Base-by-base conservation (phyloP, 2,888 invertebrate genomes). In the Andrena bucephala region DNA sequence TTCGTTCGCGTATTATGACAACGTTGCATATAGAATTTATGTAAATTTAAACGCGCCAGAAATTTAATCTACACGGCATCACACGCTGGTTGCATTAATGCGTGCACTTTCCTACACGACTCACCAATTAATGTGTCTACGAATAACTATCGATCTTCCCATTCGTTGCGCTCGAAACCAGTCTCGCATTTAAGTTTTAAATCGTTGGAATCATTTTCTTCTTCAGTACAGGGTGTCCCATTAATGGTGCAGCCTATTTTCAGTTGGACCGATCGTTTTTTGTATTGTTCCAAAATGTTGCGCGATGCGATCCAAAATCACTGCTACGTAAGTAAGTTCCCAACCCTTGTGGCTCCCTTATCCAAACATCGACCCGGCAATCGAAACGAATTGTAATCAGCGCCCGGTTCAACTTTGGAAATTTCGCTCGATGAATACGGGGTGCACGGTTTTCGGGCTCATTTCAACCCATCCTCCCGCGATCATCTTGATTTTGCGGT, bases 1-100 rank as follows among this genome's bases (percentile, higher is more conserved):
- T 75, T 76, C 48, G 79, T 84, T 79, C 68, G 73, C 72, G 60
- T 70, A 83, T 83, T 74, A 78, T 78, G 78, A 67, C 66, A 78
- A 52, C 50, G 70, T 60, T 65, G 57, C 74, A 57, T 67, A 57
- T 67, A 73, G 70, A 71, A 83, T 83, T 83, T 78, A 70, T 66
- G 72, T 48, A 70, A 78, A 83, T 78, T 66, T 66, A 57, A 81
- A 52, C 59, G 59, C 52, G 59, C 8, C 60, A 72, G 60, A 76
- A 82, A 72, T 77, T 65, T 57, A 4, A 33, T 71, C 59, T 33
- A 24, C 65, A 16, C 50, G n/a, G 0, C 27, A 27, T 6, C 20
- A 69, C 48, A 60, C 33, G 33, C 20, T 27, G 10, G 29, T 67
- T 33, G 20, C 54, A 60, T 69, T 74, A 81, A 81, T 60, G 52